A percentile compares a stretch with the other conserved stretches of the same genome.
phyloP scores from a whole-genome alignment of 2,888 invertebrate species.

The Eilema sororculum region DNA sequence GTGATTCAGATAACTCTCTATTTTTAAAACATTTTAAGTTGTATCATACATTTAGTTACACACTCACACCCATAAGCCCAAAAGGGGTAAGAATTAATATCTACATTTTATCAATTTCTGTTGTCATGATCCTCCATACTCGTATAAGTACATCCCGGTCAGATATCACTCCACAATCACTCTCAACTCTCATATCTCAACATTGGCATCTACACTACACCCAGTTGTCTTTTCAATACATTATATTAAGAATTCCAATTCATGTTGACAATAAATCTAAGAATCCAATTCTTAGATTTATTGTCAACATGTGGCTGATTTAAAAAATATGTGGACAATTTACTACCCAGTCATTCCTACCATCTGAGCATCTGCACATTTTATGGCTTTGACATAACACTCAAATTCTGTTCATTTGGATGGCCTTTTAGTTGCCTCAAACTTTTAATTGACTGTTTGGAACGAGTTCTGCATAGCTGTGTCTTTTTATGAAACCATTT shows the following conservation, averaged over 20 bases:
- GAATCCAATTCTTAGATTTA: background rate
- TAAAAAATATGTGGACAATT: background rate
- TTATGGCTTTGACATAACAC: background rate
- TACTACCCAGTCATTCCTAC: background rate
- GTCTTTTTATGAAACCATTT: background rate
- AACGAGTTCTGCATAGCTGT: background rate
- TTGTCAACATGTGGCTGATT: background rate
- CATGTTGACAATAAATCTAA: too few species aligned
- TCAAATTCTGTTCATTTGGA: background rate
- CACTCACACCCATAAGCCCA: too few species aligned
- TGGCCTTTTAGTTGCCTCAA: background rate
- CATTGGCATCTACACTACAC: too few species aligned
- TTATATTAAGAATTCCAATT: too few species aligned
- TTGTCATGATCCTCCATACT: too few species aligned
- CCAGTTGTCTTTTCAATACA: too few species aligned
- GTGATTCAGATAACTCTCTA: background rate
- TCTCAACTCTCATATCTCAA: too few species aligned
- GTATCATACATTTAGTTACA: too few species aligned
- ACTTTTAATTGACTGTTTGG: background rate
- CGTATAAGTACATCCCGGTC: too few species aligned
- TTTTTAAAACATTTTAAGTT: background rate
- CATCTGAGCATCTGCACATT: slow-evolving; percentile 2
- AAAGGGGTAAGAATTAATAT: too few species aligned
- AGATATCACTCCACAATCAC: too few species aligned
- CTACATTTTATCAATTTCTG: too few species aligned